Base-by-base conservation (phyloP, 1,140 invertebrate genomes). In the Sinonovacula constricta region DNA sequence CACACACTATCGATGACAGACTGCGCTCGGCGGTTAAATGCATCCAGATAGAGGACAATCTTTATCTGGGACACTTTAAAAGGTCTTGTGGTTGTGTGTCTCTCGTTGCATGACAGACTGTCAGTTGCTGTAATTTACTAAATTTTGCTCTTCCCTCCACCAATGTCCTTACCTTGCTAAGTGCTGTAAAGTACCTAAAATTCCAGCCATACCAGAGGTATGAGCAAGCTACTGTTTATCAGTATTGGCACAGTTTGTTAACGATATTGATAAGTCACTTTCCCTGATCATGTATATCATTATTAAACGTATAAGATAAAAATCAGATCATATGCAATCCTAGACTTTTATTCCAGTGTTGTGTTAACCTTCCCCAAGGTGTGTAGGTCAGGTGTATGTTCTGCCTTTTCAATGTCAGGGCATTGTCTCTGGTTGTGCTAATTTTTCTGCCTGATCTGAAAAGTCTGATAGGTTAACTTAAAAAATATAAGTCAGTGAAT, bases 1-100 rank as follows among this genome's bases (percentile, higher is more conserved):
- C n/a, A 14, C 22, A 70, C 28, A 70, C 68, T 36, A 59, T 59
- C 30, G 33, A 70, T 39, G 39, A 45, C 39, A 45, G 39, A 7
- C 39, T 7, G 39, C 39, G n/a, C n/a, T n/a, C n/a, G n/a, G n/a
- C n/a, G n/a, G n/a, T n/a, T n/a, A n/a, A n/a, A n/a, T n/a, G n/a
- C n/a, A n/a, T n/a, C n/a, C n/a, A n/a, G n/a, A n/a, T n/a, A n/a
- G n/a, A n/a, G n/a, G 39, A 45, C 39, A 45, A 10, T 10, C 18
- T 45, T 45, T 10, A 45, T 45, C 7, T 10, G 18, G 7, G 18
- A 18, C 39, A 18, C 7, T 7, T 45, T 10, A 10, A 18, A 45
- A 7, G 7, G 18, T 45, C 39, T 45, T 18, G 18, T 7, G 39
- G 18, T 45, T 7, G 7, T 10, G 39, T 45, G 39, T 45, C 39